A percentile compares a stretch with the other conserved stretches of the same genome.
These are phyloP conservation scores for Octopus bimaculoides DNA, from an alignment of 1,140 invertebrate genomes.

Conservation along the genomic window DNA sequence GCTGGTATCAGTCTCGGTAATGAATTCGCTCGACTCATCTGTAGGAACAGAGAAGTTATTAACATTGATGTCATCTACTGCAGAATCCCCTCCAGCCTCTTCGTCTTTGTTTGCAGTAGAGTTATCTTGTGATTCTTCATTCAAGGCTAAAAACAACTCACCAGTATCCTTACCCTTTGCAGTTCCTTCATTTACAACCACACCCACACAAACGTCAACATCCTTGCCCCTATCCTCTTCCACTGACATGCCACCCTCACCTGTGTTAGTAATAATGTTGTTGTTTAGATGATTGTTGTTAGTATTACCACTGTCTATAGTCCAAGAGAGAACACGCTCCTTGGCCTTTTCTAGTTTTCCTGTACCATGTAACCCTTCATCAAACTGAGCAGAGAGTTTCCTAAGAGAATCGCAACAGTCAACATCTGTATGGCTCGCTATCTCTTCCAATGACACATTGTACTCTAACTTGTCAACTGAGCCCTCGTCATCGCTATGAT, in stretches of 20 bases:
- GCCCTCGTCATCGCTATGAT: constrained; percentile 1
- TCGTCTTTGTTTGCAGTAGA: too few relatives aligned
- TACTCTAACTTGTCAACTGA: constrained; percentile 3
- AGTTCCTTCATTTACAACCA: neutral
- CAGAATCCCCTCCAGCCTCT: neutral
- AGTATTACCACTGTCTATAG: neutral
- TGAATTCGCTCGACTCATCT: neutral
- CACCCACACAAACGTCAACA: neutral
- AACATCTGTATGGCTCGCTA: neutral
- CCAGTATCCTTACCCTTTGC: neutral
- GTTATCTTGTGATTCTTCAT: too few relatives aligned
- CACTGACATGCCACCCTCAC: neutral
- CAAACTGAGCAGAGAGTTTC: constrained; percentile 14
- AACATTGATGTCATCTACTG: neutral
- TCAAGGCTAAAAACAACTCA: neutral
- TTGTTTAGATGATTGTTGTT: too few relatives aligned
- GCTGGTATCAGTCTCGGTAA: neutral
- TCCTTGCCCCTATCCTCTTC: neutral
- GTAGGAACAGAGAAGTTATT: neutral
- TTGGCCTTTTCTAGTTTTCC: constrained; percentile 43
- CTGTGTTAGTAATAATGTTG: too few relatives aligned
- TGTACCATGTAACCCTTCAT: neutral
- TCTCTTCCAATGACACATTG: neutral
- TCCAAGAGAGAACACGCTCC: constrained; percentile 15
- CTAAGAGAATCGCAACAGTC: neutral